Evolutionary conservation across 92 coral and sea anemone species (phyloP).

Genomic region (Phenganax stokvisi): DNA sequence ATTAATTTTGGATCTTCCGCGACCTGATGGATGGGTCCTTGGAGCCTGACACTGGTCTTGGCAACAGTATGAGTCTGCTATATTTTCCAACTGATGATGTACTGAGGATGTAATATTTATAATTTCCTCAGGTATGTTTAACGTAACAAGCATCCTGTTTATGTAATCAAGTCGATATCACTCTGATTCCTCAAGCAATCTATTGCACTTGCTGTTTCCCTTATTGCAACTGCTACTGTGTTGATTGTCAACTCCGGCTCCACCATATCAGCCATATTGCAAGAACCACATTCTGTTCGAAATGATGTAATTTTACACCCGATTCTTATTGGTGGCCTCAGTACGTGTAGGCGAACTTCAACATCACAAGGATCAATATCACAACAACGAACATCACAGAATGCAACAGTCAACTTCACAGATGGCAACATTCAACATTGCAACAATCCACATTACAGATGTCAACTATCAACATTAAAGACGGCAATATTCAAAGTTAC

Average conservation of each 20-base stretch:
- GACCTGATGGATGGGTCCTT: neutral
- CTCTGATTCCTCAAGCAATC: conserved; percentile 2
- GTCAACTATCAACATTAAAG: no score
- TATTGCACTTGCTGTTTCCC: neutral
- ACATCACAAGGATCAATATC: no score
- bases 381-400: no score
- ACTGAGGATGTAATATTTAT: neutral
- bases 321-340: no score
- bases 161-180: conserved; percentile 20
- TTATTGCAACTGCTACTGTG: neutral
- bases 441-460: no score
- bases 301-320: no score
- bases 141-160: conserved; percentile 32
- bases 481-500: no score
- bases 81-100: neutral
- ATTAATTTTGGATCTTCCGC: neutral
- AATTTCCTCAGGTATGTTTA: conserved; percentile 31
- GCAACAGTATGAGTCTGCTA: neutral
- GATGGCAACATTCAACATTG: no score
- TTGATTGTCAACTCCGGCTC: neutral
- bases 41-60: neutral
- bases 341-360: no score
- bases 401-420: no score
- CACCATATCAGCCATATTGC: no score
- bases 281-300: no score